Base-by-base conservation (phyloP, 1,140 invertebrate species). In the Heliconius nattereri region DNA sequence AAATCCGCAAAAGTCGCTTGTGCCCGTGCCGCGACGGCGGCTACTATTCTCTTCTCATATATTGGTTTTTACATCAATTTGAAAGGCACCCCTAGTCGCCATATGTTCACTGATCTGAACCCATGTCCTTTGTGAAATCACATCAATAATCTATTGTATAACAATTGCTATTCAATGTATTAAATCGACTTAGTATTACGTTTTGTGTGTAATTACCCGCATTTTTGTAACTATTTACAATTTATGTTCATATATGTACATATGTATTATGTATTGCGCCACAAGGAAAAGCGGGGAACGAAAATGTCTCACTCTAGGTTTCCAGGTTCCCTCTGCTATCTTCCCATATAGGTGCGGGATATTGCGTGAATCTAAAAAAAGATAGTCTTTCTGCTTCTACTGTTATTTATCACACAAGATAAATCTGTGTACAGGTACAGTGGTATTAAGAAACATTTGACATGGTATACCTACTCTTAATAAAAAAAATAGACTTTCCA, bases 41-140 rank as follows among this genome's bases (percentile, higher is more conserved):
- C 8, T 0, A 57, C 13, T 45, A 3, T 3, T 16, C 16, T 45
- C 13, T 5, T 45, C 40, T 16, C 40, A 16, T 45, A 16, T 9
- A 54, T 19, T 54, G 2, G 6, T n/a, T n/a, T 54, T 54, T 8
- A 54, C 7, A 60, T 60, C 9, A 60, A 20, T 26, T 60, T 23
- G 8, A 60, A 60, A 60, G 57, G 57, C 23, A 60, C 57, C 57
- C 57, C 57, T 60, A n/a, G 19, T 7, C 6, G 19, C 60, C 60
- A 66, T 29, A 66, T 66, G 60, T 66, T 29, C 60, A 29, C 16
- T 66, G 26, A 66, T 66, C 60, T 66, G 60, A 66, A 66, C 60
- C 60, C 60, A 29, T 66, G 60, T 66, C 60, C n/a, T 66, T 29
- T 66, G 60, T 66, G 23, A 66, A 60, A 60, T 2, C n/a, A 66